Base-by-base conservation (phyloP, 2,113 vertebrate species). In the Arizona elegans region DNA sequence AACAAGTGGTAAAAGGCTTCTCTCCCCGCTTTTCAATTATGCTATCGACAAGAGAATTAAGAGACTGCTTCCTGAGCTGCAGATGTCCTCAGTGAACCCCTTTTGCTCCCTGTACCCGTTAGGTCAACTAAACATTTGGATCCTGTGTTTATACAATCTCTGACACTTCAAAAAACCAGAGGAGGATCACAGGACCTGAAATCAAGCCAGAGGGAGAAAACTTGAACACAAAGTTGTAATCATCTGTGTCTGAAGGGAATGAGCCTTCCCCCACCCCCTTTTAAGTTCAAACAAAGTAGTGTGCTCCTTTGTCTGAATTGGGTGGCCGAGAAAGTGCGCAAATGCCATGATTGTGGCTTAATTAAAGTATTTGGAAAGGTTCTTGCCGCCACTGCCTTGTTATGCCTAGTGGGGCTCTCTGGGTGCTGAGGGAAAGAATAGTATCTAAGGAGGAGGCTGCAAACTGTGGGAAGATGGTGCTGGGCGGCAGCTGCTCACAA, bases 81-180 rank as follows among this genome's bases (percentile, higher is more conserved):
- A 89, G 88, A 95, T 94, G 86, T 93, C 96, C 96, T 95, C 93
- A 93, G 92, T 56, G 56, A 96, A 97, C 97, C 97, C 15, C 7
- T 93, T 96, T 95, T 97, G 95, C 95, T 94, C 95, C 97, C 96
- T 93, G 96, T 94, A 96, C 95, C 96, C 95, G 92, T 95, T 96
- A 96, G 97, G 97, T 97, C 97, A 98, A 96, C 96, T 90, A 96
- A 92, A 96, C 95, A 96, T 96, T 96, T 89, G 95, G 95, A 94
- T 95, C 94, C 0, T 96, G 96, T 98, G 96, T 97, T 98, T 98
- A 97, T 95, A 96, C 96, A 97, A 97, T 96, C 97, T 97, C 97
- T 96, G 97, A 95, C 97, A 97, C 97, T 98, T 98, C 97, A 97
- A 94, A 98, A 97, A 97, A 96, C 97, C 96, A 96, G 96, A 96